Base-by-base conservation (phyloP, 2,113 vertebrate species). In the Catharus bicknelli region DNA sequence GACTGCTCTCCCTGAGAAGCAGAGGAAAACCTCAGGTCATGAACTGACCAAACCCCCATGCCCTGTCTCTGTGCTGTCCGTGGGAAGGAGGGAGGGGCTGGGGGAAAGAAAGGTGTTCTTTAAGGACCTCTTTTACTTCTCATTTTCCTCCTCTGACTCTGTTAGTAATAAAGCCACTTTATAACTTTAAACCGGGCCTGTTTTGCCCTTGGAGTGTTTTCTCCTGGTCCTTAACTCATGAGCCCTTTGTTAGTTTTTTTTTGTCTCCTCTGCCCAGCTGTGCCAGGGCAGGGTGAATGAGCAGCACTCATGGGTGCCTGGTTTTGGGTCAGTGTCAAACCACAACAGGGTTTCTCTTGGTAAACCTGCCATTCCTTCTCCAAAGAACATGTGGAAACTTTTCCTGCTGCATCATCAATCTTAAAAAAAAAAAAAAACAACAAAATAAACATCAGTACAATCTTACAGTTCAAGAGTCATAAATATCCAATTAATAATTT, bases 21-120 rank as follows among this genome's bases (percentile, higher is more conserved):
- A 38, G 38, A 38, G 38, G 38, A 78, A 64, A 43, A 21, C 5
- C 38, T 34, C 30, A 51, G 57, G 13, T 6, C 10, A 38, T 38
- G 38, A 38, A 38, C 38, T 38, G 10, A 38, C 38, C 38, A 38
- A 38, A 38, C 38, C 4, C 43, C 43, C 43, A 45, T 47, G 20
- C 23, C 13, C 22, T 19, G 36, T 16, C 23, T 36, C 36, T 77
- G 36, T 0, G 0, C 58, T n/a, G 22, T 26, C 22, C 9, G 29
- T 4, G 4, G 38, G 38, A n/a, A 15, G 23, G 30, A 77, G 18
- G 38, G 30, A 63, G 19, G 38, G 25, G 14, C 34, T 38, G 19
- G 19, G 8, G 11, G 18, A 51, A 50, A 36, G 10, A 21, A 51
- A 51, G 10, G 2, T 13, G 14, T 8, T 53, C 50, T 38, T 38